Evolutionary conservation across 1,140 invertebrate species (phyloP).

Genomic region (Drosophila nasuta): DNA sequence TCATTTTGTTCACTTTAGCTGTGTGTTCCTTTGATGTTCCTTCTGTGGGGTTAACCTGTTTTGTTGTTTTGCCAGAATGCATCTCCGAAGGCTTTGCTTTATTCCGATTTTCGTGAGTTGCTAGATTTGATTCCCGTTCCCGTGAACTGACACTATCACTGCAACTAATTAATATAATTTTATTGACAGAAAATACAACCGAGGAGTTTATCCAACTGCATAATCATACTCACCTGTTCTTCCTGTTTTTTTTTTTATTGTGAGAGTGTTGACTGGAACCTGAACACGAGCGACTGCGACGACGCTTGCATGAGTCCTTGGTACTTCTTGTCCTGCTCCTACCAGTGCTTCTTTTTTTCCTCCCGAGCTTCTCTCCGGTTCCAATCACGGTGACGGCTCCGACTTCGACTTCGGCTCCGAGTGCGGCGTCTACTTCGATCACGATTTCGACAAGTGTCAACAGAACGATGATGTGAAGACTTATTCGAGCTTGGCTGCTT

Average conservation of each 20-base stretch:
- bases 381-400: conserved; percentile 1
- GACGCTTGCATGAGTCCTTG: neutral
- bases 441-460: neutral
- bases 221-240: conserved; percentile 32
- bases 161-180: conserved; percentile 11
- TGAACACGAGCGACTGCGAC: conserved; percentile 31
- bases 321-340: neutral
- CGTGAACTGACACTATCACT: conserved; percentile 1
- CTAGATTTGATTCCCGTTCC: conserved; percentile 7
- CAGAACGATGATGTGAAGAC: neutral
- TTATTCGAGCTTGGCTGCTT: neutral
- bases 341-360: neutral
- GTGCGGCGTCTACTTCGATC: conserved; percentile 11
- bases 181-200: conserved; percentile 3
- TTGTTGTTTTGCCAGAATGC: conserved; percentile 19
- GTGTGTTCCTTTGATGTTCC: neutral
- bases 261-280: conserved; percentile 24
- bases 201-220: neutral
- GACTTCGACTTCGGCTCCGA: conserved; percentile 29
- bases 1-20: neutral
- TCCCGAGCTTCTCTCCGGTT: neutral
- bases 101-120: neutral
- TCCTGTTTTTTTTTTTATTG: conserved; percentile 8
- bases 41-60: neutral
- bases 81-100: neutral